Percentiles rank a stretch among this genome's conserved stretches.
These are phyloP conservation scores for Lamellibrachia columna DNA, from an alignment of 2,888 invertebrate genomes.

Conservation along the genomic window DNA sequence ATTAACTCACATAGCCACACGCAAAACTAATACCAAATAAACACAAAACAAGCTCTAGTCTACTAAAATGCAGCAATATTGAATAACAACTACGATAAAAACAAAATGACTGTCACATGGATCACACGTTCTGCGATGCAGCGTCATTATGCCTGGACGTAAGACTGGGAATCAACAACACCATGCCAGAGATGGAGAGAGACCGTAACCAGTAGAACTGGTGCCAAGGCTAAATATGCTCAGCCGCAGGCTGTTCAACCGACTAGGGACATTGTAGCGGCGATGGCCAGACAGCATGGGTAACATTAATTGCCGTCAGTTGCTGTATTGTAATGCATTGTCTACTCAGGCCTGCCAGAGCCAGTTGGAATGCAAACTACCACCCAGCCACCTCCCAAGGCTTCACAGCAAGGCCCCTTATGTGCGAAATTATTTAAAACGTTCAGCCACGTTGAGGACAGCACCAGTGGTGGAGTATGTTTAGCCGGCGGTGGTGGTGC, in stretches of 20 bases:
- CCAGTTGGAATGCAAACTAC: not conserved
- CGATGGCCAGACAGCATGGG: not conserved
- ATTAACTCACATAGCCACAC: not conserved
- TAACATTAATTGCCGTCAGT: not conserved
- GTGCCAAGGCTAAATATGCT: not conserved
- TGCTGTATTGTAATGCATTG: not conserved
- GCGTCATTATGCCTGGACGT: not conserved
- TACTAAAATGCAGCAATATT: not conserved
- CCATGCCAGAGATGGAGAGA: not conserved
- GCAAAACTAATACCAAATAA: not conserved
- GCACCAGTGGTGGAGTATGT: slow-evolving; percentile 1
- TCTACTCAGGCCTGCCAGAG: not conserved
- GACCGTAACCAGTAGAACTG: not conserved
- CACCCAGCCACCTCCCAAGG: not conserved
- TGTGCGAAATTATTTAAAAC: slow-evolving; percentile 16
- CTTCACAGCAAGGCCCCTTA: not conserved
- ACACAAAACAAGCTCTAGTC: not conserved
- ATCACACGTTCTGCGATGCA: not conserved
- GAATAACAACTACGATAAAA: not conserved
- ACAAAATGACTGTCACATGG: not conserved
- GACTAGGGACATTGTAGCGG: not conserved
- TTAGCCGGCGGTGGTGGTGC: not conserved
- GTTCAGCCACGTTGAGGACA: not conserved
- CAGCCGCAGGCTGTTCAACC: not conserved
- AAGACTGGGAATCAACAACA: not conserved